Conservation (phyloP, 2,888 invertebrate genomes). For the Hirtodrosophila confusa region DNA sequence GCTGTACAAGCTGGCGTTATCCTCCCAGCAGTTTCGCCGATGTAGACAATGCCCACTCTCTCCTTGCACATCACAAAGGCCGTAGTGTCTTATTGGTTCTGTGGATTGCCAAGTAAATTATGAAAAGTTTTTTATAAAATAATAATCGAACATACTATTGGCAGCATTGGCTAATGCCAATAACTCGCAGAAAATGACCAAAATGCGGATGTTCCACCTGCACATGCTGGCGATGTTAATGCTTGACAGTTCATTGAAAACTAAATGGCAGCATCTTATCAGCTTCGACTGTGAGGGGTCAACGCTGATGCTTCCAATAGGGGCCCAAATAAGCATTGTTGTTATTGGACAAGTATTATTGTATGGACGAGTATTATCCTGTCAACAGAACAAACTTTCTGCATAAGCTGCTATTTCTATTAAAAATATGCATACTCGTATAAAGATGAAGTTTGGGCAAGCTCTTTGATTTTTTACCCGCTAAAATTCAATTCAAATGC, state of each 20-base stretch:
- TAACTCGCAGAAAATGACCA: neutral
- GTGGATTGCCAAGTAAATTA: neutral
- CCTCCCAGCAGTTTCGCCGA: slow-evolving; percentile 32
- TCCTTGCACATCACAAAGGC: slow-evolving; percentile 20
- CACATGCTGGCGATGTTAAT: slow-evolving; percentile 12
- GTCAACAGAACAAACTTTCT: no score
- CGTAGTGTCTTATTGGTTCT: slow-evolving; percentile 31
- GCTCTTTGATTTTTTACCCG: slow-evolving; percentile 4
- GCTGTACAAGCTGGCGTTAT: neutral
- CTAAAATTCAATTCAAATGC: slow-evolving; percentile 4
- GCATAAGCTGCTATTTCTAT: no score
- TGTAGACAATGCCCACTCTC: slow-evolving; percentile 31
- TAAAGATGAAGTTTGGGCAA: neutral
- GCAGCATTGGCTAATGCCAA: neutral
- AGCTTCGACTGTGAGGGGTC: slow-evolving; percentile 28
- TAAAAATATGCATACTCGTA: no score
- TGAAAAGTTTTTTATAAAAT: neutral
- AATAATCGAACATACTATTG: slow-evolving; percentile 11
- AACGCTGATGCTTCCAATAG: slow-evolving; percentile 13
- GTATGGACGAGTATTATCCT: no score
- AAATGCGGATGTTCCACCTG: neutral
- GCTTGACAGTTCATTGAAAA: neutral
- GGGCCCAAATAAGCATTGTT: slow-evolving; percentile 11
- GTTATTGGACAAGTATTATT: neutral
- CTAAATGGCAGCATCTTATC: slow-evolving; percentile 20